Evolutionary conservation across 2,888 invertebrate genomes (phyloP).

Genomic region (Ophion slaviceki): DNA sequence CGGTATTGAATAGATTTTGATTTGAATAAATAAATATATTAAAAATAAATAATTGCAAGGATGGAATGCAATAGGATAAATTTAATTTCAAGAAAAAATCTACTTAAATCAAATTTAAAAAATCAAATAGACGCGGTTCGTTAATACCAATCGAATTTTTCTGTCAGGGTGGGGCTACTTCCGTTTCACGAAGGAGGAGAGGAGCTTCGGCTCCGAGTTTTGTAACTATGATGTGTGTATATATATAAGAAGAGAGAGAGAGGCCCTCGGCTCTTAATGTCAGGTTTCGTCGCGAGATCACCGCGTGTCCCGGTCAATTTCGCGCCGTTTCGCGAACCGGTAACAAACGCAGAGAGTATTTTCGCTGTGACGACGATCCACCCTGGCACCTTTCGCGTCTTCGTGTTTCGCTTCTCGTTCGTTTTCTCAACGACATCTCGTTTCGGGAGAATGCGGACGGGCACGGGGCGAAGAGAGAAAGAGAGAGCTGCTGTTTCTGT

Average conservation of each 20-base stretch:
- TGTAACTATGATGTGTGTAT: not conserved
- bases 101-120: too few species aligned
- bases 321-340: slow-evolving; percentile 30
- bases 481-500: slow-evolving; percentile 36
- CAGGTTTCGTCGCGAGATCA: slow-evolving; percentile 53
- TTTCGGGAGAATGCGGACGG: slow-evolving; percentile 36
- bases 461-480: not conserved
- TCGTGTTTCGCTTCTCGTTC: slow-evolving; percentile 65
- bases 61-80: too few species aligned
- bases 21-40: too few species aligned
- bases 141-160: too few species aligned
- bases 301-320: slow-evolving; percentile 60
- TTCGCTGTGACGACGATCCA: slow-evolving; percentile 23
- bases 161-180: too few species aligned
- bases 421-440: slow-evolving; percentile 80
- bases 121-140: too few species aligned
- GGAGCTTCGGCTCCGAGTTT: too few species aligned
- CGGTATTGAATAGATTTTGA: too few species aligned
- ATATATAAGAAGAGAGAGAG: slow-evolving; percentile 20
- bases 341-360: not conserved
- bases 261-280: slow-evolving; percentile 63
- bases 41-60: too few species aligned
- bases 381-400: slow-evolving; percentile 39
- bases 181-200: too few species aligned
- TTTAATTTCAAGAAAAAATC: too few species aligned